Percentiles rank a stretch among this genome's conserved stretches.
These are phyloP conservation scores for Pelecanoides urinatrix DNA, from an alignment of 2,113 vertebrate species.

Conservation along the genomic window DNA sequence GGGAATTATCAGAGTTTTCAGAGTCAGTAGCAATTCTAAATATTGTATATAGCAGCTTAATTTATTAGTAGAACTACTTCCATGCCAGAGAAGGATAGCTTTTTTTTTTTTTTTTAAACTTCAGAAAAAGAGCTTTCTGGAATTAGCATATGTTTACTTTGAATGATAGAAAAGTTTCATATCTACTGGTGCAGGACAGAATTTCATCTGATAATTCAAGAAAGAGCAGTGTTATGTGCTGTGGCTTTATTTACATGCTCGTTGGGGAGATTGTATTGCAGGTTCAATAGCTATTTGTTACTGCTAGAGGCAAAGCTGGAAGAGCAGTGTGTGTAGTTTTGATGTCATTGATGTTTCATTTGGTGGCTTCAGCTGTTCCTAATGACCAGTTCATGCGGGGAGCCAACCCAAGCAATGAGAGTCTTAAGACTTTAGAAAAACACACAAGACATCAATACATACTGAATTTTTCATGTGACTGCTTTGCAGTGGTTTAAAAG, in stretches of 20 bases:
- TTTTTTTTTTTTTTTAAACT: neutral
- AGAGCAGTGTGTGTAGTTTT: neutral
- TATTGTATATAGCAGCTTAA: neutral
- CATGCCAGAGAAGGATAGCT: neutral
- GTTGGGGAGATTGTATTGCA: neutral
- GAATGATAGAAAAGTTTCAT: neutral
- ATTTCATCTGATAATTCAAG: neutral
- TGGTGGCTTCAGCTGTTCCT: neutral
- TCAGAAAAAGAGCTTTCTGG: neutral
- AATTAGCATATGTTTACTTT: neutral
- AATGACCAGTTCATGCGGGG: neutral
- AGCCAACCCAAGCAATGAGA: neutral
- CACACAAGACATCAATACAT: neutral
- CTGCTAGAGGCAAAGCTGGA: neutral
- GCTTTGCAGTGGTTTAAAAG: neutral
- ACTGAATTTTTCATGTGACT: neutral
- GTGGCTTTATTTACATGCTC: neutral
- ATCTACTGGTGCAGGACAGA: neutral
- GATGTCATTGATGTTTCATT: neutral
- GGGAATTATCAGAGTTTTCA: neutral
- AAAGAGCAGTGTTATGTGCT: neutral
- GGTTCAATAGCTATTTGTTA: neutral
- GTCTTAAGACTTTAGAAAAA: neutral
- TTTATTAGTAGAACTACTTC: slow-evolving; percentile 1
- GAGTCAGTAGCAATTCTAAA: neutral